These are phyloP conservation scores for Cosmia pyralina DNA, from an alignment of 2,888 invertebrate genomes.

Conservation along the genomic window DNA sequence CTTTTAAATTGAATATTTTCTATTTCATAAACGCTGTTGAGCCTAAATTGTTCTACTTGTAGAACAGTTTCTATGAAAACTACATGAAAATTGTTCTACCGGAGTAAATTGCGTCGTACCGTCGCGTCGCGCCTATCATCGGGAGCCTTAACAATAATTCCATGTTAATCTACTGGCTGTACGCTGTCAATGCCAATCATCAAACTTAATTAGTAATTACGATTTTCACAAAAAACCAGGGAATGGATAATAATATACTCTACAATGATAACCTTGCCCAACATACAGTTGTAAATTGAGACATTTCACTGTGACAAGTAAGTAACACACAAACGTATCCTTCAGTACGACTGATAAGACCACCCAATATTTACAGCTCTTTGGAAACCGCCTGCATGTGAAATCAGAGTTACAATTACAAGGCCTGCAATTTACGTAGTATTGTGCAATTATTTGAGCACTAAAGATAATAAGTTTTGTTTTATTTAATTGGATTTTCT, in stretches of 20 bases:
- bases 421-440: conserved; percentile 44
- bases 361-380: conserved; percentile 32
- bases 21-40: too few species aligned
- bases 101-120: too few species aligned
- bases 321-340: conserved; percentile 31
- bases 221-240: neutral
- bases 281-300: conserved; percentile 21
- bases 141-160: neutral
- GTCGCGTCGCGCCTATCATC: too few species aligned
- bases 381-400: conserved; percentile 57
- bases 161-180: neutral
- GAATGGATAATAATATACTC: neutral
- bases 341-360: conserved; percentile 48
- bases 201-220: neutral
- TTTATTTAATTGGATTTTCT: conserved; percentile 36
- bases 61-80: too few species aligned
- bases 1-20: too few species aligned
- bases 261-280: conserved; percentile 30
- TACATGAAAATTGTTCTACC: too few species aligned
- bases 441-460: conserved; percentile 57
- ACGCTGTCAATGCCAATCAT: neutral
- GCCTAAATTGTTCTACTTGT: too few species aligned
- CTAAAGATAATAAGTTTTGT: conserved; percentile 37
- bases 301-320: conserved; percentile 16
- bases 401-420: conserved; percentile 51